Base-by-base conservation (phyloP, 2,888 invertebrate species). In the Thyatira batis region DNA sequence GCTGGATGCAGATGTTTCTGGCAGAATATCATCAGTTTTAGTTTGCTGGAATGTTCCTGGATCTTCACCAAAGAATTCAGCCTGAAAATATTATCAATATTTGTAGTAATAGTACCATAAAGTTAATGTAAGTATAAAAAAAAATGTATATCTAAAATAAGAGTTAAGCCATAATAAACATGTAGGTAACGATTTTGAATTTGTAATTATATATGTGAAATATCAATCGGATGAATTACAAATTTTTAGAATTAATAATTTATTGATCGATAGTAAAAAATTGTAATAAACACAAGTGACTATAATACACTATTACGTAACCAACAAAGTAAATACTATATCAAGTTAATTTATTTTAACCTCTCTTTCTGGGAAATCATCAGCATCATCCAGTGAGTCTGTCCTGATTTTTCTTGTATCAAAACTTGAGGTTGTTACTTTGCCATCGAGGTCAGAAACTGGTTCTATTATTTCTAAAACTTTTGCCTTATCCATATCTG, bases 391-490 rank as follows among this genome's bases (percentile, higher is more conserved):
- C 2, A 92, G 79, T 1, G 92, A 92, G 67, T 92, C 92, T 0
- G 92, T 92, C 45, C 91, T 81, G 23, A 92, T 72, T 78, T 92
- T 92, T 50, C 80, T 84, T 0, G 92, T 63, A 63, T 92, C 92
- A 71, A 91, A 92, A 77, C 88, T 89, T 20, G 90, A 84, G 5
- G 74, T 59, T 2, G 84, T 77, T 33, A 77, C 59, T 78, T 86
- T 89, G 5, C 84, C 85, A 49, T 89, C 92, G 13, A 83, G 56
- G 50, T 92, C 92, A 25, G 90, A 92, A 55, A 73, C 74, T 8
- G 92, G 92, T 74, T 92, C 92, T 60, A 92, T 92, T 28, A 92
- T 92, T 82, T 92, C 92, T 56, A 92, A 70, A 2, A 92, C 92
- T 63, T 92, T 92, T 20, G 92, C 92, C 72, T 92, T 92, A 55